phyloP scores from a whole-genome alignment of 2,797 vertebrate genomes.

The Megalops cyprinoides region DNA sequence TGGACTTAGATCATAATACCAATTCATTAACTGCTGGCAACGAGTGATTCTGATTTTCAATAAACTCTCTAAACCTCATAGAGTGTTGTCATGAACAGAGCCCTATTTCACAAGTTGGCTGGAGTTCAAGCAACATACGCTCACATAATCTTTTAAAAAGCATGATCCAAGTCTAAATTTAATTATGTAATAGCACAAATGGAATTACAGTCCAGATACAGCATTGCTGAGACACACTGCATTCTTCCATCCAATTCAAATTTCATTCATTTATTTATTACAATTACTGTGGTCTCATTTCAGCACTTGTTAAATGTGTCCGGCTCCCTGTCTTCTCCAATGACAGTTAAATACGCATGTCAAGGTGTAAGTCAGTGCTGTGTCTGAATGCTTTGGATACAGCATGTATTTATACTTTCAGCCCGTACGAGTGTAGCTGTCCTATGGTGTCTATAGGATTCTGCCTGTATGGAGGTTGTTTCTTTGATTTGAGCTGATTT shows the following conservation, averaged over 20 bases:
- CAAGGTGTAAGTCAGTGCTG: background rate
- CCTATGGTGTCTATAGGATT: background rate
- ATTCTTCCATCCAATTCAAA: constrained; percentile 69
- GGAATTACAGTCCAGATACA: constrained; percentile 90
- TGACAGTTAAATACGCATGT: constrained; percentile 22
- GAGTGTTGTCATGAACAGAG: constrained; percentile 74
- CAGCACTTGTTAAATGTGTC: background rate
- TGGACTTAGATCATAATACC: constrained; percentile 79
- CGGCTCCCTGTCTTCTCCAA: background rate
- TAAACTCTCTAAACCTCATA: constrained; percentile 75
- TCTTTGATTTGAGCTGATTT: background rate
- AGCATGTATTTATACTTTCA: background rate
- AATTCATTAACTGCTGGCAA: constrained; percentile 83
- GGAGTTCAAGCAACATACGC: constrained; percentile 93
- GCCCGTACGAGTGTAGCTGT: background rate
- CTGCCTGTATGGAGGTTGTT: background rate
- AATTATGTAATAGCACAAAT: constrained; percentile 98
- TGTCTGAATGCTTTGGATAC: background rate
- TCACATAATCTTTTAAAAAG: constrained; percentile 97
- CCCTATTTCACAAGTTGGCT: constrained; percentile 82
- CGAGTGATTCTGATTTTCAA: constrained; percentile 75
- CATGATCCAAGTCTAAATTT: constrained; percentile 89
- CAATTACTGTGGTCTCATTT: constrained; percentile 40
- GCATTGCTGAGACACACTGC: constrained; percentile 76
- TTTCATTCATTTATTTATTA: constrained; percentile 73